Evolutionary conservation across 2,888 invertebrate species (phyloP), one percentile per base, ranked within the genome.

Genomic region (Andrena bucephala): DNA sequence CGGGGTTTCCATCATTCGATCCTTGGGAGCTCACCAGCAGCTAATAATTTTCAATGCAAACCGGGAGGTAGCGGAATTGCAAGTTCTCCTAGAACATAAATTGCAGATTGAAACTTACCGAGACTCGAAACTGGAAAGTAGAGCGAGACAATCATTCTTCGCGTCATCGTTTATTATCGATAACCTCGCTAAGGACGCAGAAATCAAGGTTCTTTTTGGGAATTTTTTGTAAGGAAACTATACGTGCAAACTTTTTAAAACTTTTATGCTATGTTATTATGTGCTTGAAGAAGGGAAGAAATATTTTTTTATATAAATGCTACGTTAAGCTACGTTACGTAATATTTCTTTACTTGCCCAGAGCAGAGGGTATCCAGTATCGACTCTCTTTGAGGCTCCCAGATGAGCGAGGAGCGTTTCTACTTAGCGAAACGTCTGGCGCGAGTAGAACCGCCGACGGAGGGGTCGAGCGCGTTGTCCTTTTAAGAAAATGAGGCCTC

Each of bases 401-500:
- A 3, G 10, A 20, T 10, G 33, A 33, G 24, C 20, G 20, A n/a
- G 20, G 10, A 8, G 33, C 20, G 62, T n/a, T 33, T 36, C 20
- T 36, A 33, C 62, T 62, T 36, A 62, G 60, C 60, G n/a, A 16
- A n/a, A n/a, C 31, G 31, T 33, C n/a, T 1, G n/a, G 13, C 29
- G 59, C 59, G 31, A n/a, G n/a, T 31, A 24, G 0, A 33, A 54
- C 5, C 67, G n/a, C 5, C 50, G 13, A 31, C 20, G 33, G 4
- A 54, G 29, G n/a, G 27, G 52, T 67, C 31, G 50, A 67, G 62
- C 29, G n/a, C 27, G 33, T 76, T 63, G 62, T 63, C 48, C 57
- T 57, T 50, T 77, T 50, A 73, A 77, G 33, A 77, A 72, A 77
- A 77, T 24, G 50, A 77, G 36, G 4, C 68, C 36, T 16, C 24